Percentiles rank a stretch among this genome's conserved stretches.
Evolutionary conservation across 2,797 vertebrate genomes (phyloP).

Genomic region (Chloroceryle amazona): DNA sequence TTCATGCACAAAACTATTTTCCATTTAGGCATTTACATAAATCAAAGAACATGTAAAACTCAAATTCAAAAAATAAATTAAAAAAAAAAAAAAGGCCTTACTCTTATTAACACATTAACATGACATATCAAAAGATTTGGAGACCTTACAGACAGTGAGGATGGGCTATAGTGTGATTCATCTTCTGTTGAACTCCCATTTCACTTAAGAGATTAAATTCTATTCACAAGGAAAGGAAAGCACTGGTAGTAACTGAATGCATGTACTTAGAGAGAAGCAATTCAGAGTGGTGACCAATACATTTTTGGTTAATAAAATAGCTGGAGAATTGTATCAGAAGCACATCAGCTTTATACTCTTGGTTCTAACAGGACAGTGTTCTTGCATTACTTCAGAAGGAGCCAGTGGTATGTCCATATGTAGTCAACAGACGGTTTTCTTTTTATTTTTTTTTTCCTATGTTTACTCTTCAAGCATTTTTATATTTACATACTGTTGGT

Average conservation of each 20-base stretch:
- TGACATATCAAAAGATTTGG: not conserved
- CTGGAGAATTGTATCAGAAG: not conserved
- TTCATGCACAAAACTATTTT: not conserved
- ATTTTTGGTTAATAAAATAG: not conserved
- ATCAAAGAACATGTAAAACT: not conserved
- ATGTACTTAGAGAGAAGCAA: not conserved
- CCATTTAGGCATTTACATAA: not conserved
- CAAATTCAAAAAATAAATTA: not conserved
- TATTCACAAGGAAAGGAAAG: not conserved
- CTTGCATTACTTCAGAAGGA: not conserved
- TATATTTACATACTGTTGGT: not conserved
- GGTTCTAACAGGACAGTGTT: not conserved
- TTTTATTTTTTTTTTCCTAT: not conserved
- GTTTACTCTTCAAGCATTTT: not conserved
- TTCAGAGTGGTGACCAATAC: not conserved
- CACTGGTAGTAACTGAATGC: not conserved
- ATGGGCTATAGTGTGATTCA: not conserved
- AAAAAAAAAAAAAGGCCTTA: not conserved
- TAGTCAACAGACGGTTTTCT: not conserved
- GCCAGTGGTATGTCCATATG: not conserved
- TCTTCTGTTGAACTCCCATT: not conserved
- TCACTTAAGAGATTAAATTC: not conserved
- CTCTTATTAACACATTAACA: not conserved
- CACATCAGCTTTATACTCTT: not conserved
- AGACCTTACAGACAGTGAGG: not conserved